These are phyloP conservation scores for Apamea monoglypha DNA, from an alignment of 2,888 invertebrate species.

Conservation along the genomic window DNA sequence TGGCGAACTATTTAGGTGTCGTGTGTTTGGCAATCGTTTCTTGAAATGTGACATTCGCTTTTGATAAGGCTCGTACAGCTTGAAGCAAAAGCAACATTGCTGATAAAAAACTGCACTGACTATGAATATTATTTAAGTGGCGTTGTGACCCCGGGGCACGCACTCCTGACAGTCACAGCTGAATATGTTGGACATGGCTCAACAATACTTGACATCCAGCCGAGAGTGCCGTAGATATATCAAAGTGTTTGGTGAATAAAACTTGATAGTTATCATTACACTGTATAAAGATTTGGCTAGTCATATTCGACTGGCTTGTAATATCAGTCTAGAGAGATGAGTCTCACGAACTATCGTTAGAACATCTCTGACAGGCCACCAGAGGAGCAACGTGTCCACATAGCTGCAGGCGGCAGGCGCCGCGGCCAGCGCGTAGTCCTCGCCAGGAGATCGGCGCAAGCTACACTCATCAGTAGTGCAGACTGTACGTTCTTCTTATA, in stretches of 20 bases:
- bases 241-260: background rate
- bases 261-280: background rate
- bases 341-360: too few relatives aligned
- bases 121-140: background rate
- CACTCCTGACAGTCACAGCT: background rate
- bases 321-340: background rate
- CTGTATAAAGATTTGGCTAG: background rate
- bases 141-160: background rate
- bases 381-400: background rate
- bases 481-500: background rate
- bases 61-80: background rate
- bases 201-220: background rate
- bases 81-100: background rate
- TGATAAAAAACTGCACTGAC: background rate
- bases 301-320: background rate
- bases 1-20: background rate
- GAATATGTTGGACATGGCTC: background rate
- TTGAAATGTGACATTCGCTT: background rate
- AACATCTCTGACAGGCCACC: too few relatives aligned
- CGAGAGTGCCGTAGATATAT: background rate
- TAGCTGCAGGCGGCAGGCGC: background rate
- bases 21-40: background rate
- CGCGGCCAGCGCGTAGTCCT: background rate
- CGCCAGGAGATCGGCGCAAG: background rate
- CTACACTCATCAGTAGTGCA: background rate